phyloP scores from a whole-genome alignment of 2,888 invertebrate genomes.

The Camponotus fellah region DNA sequence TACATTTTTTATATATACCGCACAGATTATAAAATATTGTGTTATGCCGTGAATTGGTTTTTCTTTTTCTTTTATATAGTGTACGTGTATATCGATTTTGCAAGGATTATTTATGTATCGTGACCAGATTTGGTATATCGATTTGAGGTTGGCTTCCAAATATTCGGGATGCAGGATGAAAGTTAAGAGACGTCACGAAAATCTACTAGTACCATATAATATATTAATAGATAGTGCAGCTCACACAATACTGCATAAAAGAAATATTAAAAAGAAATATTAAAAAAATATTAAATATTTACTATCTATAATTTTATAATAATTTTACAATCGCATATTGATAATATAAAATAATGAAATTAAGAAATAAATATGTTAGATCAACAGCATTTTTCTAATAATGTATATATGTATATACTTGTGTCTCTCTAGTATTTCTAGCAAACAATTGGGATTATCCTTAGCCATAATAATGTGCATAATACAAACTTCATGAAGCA shows the following conservation, averaged over 20 bases:
- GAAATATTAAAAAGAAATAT: neutral
- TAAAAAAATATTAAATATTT: too few species aligned
- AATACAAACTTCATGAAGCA: constrained; percentile 51
- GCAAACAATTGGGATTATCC: constrained; percentile 10
- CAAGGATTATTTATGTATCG: constrained; percentile 68
- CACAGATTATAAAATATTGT: constrained; percentile 59
- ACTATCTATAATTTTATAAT: neutral
- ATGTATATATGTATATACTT: neutral
- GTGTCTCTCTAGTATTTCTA: neutral
- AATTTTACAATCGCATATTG: neutral
- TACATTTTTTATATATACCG: constrained; percentile 31
- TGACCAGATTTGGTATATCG: constrained; percentile 55
- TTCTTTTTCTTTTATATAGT: constrained; percentile 19
- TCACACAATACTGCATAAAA: constrained; percentile 2
- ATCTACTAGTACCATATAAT: constrained; percentile 25
- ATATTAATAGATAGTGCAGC: constrained; percentile 15
- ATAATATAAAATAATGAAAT: neutral
- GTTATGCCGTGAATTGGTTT: constrained; percentile 58
- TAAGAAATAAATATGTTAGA: neutral
- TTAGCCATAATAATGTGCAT: constrained; percentile 25
- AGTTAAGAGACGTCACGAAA: constrained; percentile 69
- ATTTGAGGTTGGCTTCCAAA: constrained; percentile 52
- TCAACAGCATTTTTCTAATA: neutral
- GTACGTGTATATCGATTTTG: constrained; percentile 33
- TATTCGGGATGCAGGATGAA: constrained; percentile 54